A percentile compares a stretch with the other conserved stretches of the same genome.
These are phyloP conservation scores for Lacerta agilis DNA, from an alignment of 2,797 vertebrate species.

Conservation along the genomic window DNA sequence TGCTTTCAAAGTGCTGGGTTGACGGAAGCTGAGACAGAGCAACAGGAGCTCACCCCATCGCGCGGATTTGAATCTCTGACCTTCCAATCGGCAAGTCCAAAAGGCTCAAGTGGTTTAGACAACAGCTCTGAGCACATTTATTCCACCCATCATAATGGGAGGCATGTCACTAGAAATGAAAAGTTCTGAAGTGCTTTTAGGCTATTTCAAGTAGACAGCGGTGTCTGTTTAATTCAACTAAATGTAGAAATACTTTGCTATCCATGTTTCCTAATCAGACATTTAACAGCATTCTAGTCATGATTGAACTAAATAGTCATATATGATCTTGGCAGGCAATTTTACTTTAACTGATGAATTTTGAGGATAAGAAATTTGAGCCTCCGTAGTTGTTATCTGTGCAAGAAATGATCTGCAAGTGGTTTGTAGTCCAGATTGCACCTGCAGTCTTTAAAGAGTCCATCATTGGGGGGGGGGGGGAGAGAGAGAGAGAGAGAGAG, in stretches of 20 bases:
- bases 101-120: no score
- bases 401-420: background rate
- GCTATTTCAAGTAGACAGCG: background rate
- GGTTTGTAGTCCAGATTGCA: background rate
- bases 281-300: slow-evolving; percentile 37
- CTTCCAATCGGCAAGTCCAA: no score
- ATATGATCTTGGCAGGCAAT: slow-evolving; percentile 48
- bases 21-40: no score
- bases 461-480: no score
- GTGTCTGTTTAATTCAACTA: slow-evolving; percentile 3
- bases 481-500: no score
- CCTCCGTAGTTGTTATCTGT: background rate
- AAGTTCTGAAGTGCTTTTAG: background rate
- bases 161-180: background rate
- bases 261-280: slow-evolving; percentile 37
- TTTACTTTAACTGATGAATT: background rate
- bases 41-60: no score
- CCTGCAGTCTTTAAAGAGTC: no score
- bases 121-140: no score
- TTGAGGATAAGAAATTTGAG: background rate
- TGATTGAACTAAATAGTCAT: slow-evolving; percentile 44
- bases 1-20: no score
- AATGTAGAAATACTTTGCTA: slow-evolving; percentile 40
- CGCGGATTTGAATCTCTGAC: no score
- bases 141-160: background rate